Conservation (phyloP, 2,113 vertebrate species). For the Hipposideros armiger region DNA sequence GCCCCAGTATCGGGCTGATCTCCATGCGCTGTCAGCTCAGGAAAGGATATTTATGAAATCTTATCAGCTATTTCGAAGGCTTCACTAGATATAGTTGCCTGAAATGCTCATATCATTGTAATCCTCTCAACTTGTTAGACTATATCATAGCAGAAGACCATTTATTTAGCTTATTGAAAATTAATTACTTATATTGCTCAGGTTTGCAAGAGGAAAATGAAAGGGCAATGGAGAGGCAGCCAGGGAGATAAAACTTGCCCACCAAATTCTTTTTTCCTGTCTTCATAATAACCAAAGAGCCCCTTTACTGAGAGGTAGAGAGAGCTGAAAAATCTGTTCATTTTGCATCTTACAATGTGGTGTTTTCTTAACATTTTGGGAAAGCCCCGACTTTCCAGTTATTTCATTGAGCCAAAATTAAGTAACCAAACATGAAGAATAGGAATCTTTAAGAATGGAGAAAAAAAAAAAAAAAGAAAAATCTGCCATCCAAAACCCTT, state of each 20-base stretch:
- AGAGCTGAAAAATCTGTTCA: not conserved
- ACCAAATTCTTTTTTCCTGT: not conserved
- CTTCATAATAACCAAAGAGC: slow-evolving; percentile 44
- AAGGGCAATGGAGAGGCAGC: slow-evolving; percentile 70
- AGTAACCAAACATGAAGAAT: slow-evolving; percentile 15
- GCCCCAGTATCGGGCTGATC: rapidly evolving
- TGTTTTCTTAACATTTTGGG: slow-evolving; percentile 1
- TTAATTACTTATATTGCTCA: slow-evolving; percentile 73
- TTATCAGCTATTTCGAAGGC: not conserved
- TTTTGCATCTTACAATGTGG: not conserved
- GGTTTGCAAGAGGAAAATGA: slow-evolving; percentile 70
- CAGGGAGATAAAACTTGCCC: slow-evolving; percentile 49
- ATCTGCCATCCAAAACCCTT: not conserved
- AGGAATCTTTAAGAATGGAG: not conserved
- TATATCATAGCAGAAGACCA: slow-evolving; percentile 60
- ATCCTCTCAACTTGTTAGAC: slow-evolving; percentile 64
- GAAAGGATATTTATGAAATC: not conserved
- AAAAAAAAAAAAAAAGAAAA: not conserved
- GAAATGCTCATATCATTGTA: slow-evolving; percentile 18
- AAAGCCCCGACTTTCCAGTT: not conserved
- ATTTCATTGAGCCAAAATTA: slow-evolving; percentile 17
- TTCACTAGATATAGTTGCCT: slow-evolving; percentile 44
- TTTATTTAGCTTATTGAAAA: slow-evolving; percentile 78
- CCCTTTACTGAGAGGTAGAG: not conserved
- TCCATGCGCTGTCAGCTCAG: not conserved